Evolutionary conservation across 2,888 invertebrate species (phyloP).

Genomic region (Leucophenga montana): DNA sequence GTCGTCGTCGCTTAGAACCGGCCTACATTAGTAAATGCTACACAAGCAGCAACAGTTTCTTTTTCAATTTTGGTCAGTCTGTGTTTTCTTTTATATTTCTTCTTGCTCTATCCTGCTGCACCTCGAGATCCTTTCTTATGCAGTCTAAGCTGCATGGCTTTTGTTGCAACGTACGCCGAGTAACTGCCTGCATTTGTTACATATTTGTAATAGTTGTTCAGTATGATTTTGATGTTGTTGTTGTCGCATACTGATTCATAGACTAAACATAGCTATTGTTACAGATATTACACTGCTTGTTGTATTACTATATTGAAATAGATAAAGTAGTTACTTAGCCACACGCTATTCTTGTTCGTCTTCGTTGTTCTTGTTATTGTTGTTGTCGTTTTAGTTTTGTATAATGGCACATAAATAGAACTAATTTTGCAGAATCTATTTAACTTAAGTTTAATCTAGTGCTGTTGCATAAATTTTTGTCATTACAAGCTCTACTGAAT

Average conservation of each 20-base stretch:
- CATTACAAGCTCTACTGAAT: too few relatives aligned
- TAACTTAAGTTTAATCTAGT: conserved; percentile 25
- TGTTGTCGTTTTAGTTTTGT: conserved; percentile 1
- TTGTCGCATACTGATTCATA: conserved; percentile 47
- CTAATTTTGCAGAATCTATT: conserved; percentile 65
- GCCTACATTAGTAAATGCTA: conserved; percentile 9
- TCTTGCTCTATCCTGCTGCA: background rate
- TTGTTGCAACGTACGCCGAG: background rate
- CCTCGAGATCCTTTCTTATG: background rate
- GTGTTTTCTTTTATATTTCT: too few relatives aligned
- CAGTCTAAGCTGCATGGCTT: background rate
- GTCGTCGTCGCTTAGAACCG: conserved; percentile 22
- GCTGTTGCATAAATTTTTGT: background rate
- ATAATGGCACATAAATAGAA: conserved; percentile 56
- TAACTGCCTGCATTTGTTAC: background rate
- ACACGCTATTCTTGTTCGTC: conserved; percentile 50
- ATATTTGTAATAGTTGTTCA: conserved; percentile 22
- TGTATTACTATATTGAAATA: conserved; percentile 56
- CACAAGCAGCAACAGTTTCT: conserved; percentile 9
- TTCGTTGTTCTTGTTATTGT: conserved; percentile 14
- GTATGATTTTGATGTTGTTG: conserved; percentile 36
- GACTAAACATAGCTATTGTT: conserved; percentile 38
- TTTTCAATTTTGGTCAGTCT: too few relatives aligned
- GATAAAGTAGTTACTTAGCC: conserved; percentile 68
- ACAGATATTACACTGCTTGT: conserved; percentile 50